These are phyloP conservation scores for Lasaia peninsularis DNA, from an alignment of 1,140 invertebrate genomes.

Conservation along the genomic window DNA sequence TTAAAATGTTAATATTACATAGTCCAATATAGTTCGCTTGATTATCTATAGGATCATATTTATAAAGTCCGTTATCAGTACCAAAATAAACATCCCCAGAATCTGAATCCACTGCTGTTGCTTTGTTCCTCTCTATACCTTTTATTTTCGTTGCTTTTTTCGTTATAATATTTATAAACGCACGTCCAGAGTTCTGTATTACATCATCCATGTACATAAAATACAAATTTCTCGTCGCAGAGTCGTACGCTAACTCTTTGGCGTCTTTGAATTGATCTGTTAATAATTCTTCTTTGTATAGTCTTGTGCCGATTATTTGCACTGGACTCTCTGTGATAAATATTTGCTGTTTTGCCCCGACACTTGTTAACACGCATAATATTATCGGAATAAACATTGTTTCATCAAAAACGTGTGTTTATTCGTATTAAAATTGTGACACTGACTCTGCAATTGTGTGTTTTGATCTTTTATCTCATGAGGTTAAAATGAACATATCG, in stretches of 20 bases:
- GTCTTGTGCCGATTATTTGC: conserved; percentile 44
- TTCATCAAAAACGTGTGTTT: not conserved
- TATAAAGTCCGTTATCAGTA: conserved; percentile 60
- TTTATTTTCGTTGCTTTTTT: conserved; percentile 50
- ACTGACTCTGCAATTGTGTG: conserved; percentile 9
- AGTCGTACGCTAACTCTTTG: conserved; percentile 62
- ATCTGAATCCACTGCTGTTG: conserved; percentile 53
- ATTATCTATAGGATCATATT: conserved; percentile 52
- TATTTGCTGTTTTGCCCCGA: conserved; percentile 40
- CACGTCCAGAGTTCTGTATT: conserved; percentile 60
- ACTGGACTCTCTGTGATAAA: conserved; percentile 51
- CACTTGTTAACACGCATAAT: conserved; percentile 18
- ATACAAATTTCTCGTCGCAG: conserved; percentile 53
- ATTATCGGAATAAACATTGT: conserved; percentile 21
- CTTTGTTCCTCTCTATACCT: conserved; percentile 60
- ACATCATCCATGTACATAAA: conserved; percentile 68
- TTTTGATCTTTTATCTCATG: conserved; percentile 41
- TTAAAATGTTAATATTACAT: conserved; percentile 61
- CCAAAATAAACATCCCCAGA: conserved; percentile 64
- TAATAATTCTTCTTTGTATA: conserved; percentile 56
- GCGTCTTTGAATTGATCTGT: conserved; percentile 44
- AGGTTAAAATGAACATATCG: conserved; percentile 31
- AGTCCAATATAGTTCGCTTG: conserved; percentile 48
- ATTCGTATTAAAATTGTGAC: not conserved
- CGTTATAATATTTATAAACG: conserved; percentile 54